These are phyloP conservation scores for Chrysolina americana DNA, from an alignment of 2,888 invertebrate species.

Conservation along the genomic window DNA sequence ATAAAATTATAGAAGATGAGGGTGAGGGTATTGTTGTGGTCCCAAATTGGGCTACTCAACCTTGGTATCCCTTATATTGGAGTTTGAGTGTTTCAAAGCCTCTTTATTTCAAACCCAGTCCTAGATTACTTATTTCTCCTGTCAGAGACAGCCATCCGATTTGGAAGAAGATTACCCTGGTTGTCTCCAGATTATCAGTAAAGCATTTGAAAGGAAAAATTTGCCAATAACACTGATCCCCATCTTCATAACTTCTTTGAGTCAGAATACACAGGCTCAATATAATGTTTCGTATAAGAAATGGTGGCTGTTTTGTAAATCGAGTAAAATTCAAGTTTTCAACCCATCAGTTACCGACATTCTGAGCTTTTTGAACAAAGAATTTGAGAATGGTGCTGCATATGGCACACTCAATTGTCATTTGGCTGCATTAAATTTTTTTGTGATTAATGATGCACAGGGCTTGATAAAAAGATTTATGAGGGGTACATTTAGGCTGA, in stretches of 20 bases:
- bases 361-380: constrained; percentile 6
- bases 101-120: neutral
- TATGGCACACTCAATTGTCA: constrained; percentile 29
- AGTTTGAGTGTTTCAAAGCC: neutral
- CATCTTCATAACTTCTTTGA: neutral
- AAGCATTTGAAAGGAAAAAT: constrained; percentile 18
- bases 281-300: constrained; percentile 26
- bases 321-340: neutral
- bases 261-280: constrained; percentile 9
- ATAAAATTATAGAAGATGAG: constrained; percentile 35
- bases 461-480: constrained; percentile 40
- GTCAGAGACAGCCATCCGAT: constrained; percentile 33
- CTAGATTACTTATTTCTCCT: constrained; percentile 27
- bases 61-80: neutral
- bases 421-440: constrained; percentile 31
- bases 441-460: constrained; percentile 14
- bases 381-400: constrained; percentile 9
- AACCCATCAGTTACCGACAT: constrained; percentile 5
- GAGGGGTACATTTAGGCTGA: constrained; percentile 37
- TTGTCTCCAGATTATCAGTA: constrained; percentile 37
- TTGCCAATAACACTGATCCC: neutral
- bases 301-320: constrained; percentile 32
- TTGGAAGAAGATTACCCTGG: constrained; percentile 33
- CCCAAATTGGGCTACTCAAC: constrained; percentile 1
- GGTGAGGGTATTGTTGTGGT: constrained; percentile 31